phyloP scores from a whole-genome alignment of 2,888 invertebrate species.

The Megaustenia siamemsis region DNA sequence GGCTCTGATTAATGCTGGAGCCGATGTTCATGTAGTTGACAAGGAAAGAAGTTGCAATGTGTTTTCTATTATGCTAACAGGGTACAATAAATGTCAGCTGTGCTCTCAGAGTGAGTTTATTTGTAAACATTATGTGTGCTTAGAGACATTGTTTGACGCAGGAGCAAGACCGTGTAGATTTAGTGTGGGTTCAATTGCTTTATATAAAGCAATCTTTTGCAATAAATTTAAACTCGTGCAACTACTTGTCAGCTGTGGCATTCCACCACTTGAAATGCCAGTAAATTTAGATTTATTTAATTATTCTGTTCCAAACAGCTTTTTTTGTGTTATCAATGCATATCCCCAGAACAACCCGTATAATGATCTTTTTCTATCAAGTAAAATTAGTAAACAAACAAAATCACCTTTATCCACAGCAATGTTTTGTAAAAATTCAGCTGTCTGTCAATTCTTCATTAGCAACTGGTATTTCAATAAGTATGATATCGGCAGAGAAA shows the following conservation, averaged over 20 bases:
- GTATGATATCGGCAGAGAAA: not conserved
- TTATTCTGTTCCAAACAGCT: not conserved
- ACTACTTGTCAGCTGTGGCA: conserved; percentile 27
- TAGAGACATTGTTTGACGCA: conserved; percentile 21
- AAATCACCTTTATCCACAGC: conserved; percentile 37
- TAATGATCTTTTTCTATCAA: not conserved
- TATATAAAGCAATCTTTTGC: conserved; percentile 27
- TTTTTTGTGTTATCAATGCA: not conserved
- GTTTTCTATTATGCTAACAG: not conserved
- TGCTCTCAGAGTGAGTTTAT: not conserved
- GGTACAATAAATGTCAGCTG: not conserved
- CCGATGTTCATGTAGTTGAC: not conserved
- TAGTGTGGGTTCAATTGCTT: not conserved
- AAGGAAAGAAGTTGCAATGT: not conserved
- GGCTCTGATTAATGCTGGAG: conserved; percentile 22
- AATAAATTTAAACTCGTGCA: not conserved
- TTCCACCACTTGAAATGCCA: conserved; percentile 27
- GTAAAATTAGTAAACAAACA: not conserved
- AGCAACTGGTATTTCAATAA: conserved; percentile 24
- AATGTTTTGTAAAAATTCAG: conserved; percentile 17
- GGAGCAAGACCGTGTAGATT: conserved; percentile 8
- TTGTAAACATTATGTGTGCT: not conserved
- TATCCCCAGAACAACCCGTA: not conserved
- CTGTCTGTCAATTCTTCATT: conserved; percentile 28
- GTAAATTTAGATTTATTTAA: not conserved